Evolutionary conservation across 2,113 vertebrate species (phyloP).

Genomic region (Trichechus manatus): DNA sequence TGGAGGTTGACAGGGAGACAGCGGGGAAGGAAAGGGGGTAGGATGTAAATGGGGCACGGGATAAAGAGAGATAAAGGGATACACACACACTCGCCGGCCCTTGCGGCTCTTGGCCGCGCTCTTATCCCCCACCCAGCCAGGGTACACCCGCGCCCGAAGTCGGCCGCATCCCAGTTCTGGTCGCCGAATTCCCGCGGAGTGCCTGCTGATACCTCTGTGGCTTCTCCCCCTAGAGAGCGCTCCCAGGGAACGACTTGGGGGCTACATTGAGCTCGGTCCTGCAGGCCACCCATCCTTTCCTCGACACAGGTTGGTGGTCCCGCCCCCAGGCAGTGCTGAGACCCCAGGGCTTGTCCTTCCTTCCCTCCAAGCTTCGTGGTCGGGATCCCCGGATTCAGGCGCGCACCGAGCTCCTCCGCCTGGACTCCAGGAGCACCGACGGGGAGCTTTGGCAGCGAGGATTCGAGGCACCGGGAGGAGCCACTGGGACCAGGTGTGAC

Average conservation of each 20-base stretch:
- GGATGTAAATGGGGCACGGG: neutral
- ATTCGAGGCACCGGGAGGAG: neutral
- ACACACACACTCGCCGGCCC: neutral
- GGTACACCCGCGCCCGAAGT: neutral
- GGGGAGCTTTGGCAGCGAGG: neutral
- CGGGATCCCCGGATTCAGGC: neutral
- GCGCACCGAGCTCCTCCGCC: fast-evolving
- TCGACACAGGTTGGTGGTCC: neutral
- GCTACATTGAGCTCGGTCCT: neutral
- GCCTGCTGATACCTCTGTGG: neutral
- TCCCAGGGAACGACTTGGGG: neutral
- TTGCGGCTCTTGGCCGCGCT: neutral
- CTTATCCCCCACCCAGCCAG: no score
- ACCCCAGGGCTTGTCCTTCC: neutral
- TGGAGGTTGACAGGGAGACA: slow-evolving; percentile 30
- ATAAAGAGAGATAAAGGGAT: neutral
- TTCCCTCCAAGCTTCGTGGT: neutral
- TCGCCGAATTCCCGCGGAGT: fast-evolving
- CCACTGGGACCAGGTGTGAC: neutral
- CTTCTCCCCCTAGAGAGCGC: neutral
- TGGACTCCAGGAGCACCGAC: neutral
- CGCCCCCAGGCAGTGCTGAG: neutral
- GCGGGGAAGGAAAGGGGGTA: neutral
- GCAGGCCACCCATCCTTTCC: neutral
- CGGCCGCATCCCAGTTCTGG: neutral